These are phyloP conservation scores for Salarias fasciatus DNA, from an alignment of 2,797 vertebrate species.

Conservation along the genomic window DNA sequence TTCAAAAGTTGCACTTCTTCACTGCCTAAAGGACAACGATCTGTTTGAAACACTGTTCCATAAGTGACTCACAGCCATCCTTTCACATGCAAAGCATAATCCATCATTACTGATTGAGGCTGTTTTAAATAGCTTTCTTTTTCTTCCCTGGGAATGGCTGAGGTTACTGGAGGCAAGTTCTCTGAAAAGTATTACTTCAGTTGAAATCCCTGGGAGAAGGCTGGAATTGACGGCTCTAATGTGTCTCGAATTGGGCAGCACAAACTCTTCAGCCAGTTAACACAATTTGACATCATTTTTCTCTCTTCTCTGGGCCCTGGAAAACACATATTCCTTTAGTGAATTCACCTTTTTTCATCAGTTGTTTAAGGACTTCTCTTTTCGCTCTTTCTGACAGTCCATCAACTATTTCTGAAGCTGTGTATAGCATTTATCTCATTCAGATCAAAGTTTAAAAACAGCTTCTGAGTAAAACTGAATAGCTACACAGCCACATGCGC, in stretches of 20 bases:
- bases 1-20: slow-evolving; percentile 44
- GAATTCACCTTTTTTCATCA: too few species aligned
- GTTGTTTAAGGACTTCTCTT: too few species aligned
- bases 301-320: too few species aligned
- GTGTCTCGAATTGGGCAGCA: slow-evolving; percentile 13
- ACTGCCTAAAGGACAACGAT: slow-evolving; percentile 14
- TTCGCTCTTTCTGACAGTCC: too few species aligned
- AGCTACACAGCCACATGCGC: too few species aligned
- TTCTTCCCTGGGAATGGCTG: slow-evolving; percentile 27
- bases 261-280: slow-evolving; percentile 5
- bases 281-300: background rate
- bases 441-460: too few species aligned
- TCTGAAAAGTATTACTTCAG: slow-evolving; percentile 31
- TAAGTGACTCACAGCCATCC: slow-evolving; percentile 33
- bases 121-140: slow-evolving; percentile 32
- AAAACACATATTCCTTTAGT: too few species aligned
- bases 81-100: slow-evolving; percentile 36
- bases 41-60: slow-evolving; percentile 35
- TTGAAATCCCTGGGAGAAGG: slow-evolving; percentile 30
- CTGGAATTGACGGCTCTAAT: slow-evolving; percentile 19
- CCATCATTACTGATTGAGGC: slow-evolving; percentile 42
- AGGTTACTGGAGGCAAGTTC: slow-evolving; percentile 19
- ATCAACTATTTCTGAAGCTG: too few species aligned
- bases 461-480: too few species aligned
- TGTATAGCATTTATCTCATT: too few species aligned